A percentile compares a stretch with the other conserved stretches of the same genome.
Evolutionary conservation across 2,888 invertebrate genomes (phyloP).

Genomic region (Aphodius sticticus): DNA sequence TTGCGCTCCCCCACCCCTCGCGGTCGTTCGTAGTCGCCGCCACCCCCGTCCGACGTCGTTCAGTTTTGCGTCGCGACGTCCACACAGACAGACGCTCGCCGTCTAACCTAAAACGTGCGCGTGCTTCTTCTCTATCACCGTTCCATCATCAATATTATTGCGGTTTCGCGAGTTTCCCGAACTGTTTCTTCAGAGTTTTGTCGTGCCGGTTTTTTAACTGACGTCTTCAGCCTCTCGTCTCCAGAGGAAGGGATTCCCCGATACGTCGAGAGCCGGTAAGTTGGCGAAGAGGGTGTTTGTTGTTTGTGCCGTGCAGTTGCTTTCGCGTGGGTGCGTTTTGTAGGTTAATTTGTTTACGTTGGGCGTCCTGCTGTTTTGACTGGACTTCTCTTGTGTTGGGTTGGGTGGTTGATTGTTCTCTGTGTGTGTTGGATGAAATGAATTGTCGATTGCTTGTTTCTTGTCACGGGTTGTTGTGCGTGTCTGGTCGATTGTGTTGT

Average conservation of each 20-base stretch:
- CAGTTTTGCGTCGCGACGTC: slow-evolving; percentile 25
- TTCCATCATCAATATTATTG: slow-evolving; percentile 7
- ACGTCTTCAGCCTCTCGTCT: neutral
- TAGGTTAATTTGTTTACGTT: neutral
- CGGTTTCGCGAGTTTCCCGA: neutral
- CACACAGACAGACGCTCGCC: neutral
- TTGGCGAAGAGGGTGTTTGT: neutral
- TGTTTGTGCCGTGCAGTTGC: neutral
- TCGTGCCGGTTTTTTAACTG: slow-evolving; percentile 5
- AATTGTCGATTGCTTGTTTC: no score
- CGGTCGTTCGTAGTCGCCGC: neutral
- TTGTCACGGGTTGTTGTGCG: no score
- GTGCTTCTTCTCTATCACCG: slow-evolving; percentile 5
- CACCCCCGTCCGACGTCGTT: slow-evolving; percentile 11
- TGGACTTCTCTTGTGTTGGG: neutral
- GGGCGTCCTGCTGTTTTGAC: neutral
- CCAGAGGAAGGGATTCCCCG: neutral
- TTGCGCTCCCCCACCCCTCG: slow-evolving; percentile 4
- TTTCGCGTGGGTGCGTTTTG: neutral
- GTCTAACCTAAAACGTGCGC: neutral
- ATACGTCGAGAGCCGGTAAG: neutral
- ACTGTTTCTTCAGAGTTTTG: slow-evolving; percentile 7
- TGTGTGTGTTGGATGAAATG: no score
- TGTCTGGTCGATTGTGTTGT: no score
- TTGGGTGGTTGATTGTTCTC: neutral